phyloP scores from a whole-genome alignment of 2,113 vertebrate species.

The Pyrgilauda ruficollis region DNA sequence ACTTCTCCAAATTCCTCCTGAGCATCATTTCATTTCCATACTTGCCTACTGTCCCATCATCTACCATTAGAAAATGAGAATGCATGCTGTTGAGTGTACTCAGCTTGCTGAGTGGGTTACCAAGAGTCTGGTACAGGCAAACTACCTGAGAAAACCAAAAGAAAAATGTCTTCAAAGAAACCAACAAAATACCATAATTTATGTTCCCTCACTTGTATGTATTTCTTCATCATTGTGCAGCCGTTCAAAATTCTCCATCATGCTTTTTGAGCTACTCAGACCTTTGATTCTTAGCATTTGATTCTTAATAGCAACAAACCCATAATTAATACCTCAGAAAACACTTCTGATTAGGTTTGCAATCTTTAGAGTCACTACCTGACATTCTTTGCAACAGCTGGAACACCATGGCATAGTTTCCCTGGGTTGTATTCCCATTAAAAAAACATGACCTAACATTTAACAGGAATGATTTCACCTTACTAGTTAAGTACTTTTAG shows the following conservation, averaged over 20 bases:
- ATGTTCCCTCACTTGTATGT: not conserved
- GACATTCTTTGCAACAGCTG: not conserved
- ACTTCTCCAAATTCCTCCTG: slow-evolving; percentile 86
- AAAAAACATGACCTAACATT: not conserved
- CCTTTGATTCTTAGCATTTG: not conserved
- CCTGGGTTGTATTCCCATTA: not conserved
- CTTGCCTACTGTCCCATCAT: slow-evolving; percentile 93
- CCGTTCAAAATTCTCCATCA: not conserved
- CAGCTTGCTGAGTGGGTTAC: slow-evolving; percentile 91
- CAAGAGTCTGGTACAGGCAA: slow-evolving; percentile 87
- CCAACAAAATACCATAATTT: not conserved
- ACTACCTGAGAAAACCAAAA: slow-evolving; percentile 78
- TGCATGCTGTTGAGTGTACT: slow-evolving; percentile 91
- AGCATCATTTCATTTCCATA: slow-evolving; percentile 89
- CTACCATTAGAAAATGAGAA: slow-evolving; percentile 92
- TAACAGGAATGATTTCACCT: not conserved
- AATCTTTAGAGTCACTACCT: not conserved
- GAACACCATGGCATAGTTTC: not conserved
- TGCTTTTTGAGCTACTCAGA: not conserved
- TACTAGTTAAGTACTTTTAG: not conserved
- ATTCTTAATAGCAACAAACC: not conserved
- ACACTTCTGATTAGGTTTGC: not conserved
- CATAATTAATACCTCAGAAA: not conserved
- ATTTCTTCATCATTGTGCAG: not conserved
- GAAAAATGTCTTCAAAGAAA: not conserved